Evolutionary conservation across 1,140 invertebrate species (phyloP).

Genomic region (Diprion similis): DNA sequence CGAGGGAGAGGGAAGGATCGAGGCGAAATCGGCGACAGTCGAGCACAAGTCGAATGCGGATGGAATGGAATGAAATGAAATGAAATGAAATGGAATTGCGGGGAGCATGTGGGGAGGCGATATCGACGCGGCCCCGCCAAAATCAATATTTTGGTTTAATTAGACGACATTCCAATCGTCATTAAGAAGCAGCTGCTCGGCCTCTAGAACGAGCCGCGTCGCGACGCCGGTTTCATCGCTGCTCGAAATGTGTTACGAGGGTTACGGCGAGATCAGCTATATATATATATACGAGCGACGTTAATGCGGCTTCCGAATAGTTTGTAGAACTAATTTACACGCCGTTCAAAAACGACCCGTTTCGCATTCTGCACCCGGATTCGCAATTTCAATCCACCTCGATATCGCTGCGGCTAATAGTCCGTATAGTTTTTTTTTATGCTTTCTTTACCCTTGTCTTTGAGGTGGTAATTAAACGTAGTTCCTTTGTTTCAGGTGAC

Average conservation of each 20-base stretch:
- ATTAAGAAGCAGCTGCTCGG: background rate
- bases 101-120: background rate
- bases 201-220: background rate
- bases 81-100: background rate
- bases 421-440: background rate
- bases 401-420: background rate
- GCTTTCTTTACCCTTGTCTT: too few relatives aligned
- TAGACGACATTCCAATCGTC: slow-evolving; percentile 5
- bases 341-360: background rate
- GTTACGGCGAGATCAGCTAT: background rate
- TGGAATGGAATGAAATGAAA: too few relatives aligned
- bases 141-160: slow-evolving; percentile 8
- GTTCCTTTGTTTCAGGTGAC: slow-evolving; percentile 42
- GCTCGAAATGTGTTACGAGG: background rate
- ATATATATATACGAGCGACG: background rate
- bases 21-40: background rate
- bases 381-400: background rate
- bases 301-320: background rate
- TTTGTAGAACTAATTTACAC: background rate
- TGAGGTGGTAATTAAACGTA: background rate
- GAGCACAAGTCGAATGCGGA: too few relatives aligned
- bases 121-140: background rate
- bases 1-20: background rate
- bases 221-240: background rate
- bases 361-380: background rate